Percentiles rank a stretch among this genome's conserved stretches.
These are phyloP conservation scores for Pelmatolapia mariae DNA, from an alignment of 2,113 vertebrate genomes.

Conservation along the genomic window DNA sequence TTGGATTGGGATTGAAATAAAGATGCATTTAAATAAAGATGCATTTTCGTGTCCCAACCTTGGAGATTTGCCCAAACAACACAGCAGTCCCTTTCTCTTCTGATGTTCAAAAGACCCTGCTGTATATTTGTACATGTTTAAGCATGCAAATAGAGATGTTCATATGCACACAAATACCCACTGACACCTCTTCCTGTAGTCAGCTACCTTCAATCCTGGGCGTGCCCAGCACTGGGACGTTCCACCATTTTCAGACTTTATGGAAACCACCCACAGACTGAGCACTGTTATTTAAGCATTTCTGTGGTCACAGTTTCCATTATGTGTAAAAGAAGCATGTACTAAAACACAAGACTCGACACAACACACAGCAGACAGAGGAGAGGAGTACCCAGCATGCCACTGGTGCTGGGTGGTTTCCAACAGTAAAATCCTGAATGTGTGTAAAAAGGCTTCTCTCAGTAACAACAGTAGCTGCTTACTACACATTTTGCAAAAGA, in stretches of 20 bases:
- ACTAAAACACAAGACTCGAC: conserved; percentile 19
- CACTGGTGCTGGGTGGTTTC: not conserved
- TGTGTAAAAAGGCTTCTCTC: not conserved
- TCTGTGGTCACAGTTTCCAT: conserved; percentile 47
- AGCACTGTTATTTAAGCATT: conserved; percentile 61
- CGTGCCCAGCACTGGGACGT: conserved; percentile 27
- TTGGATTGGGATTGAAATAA: no score
- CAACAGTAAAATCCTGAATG: not conserved
- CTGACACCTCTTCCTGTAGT: conserved; percentile 38
- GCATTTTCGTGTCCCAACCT: conserved; percentile 23
- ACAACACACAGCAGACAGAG: not conserved
- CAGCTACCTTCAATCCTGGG: conserved; percentile 55
- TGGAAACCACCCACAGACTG: conserved; percentile 60
- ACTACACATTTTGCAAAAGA: not conserved
- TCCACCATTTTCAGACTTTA: conserved; percentile 50
- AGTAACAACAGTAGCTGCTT: not conserved
- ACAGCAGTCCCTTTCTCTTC: conserved; percentile 42
- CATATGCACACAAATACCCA: not conserved
- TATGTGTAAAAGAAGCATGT: conserved; percentile 47
- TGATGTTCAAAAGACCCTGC: conserved; percentile 8
- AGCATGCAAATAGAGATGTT: not conserved
- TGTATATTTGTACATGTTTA: conserved; percentile 2
- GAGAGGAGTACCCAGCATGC: not conserved
- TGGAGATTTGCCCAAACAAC: conserved; percentile 42
- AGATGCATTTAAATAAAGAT: conserved; percentile 39